Evolutionary conservation across 2,797 vertebrate species (phyloP), one percentile per base, ranked within the genome.

Genomic region (Trematomus bernacchii): DNA sequence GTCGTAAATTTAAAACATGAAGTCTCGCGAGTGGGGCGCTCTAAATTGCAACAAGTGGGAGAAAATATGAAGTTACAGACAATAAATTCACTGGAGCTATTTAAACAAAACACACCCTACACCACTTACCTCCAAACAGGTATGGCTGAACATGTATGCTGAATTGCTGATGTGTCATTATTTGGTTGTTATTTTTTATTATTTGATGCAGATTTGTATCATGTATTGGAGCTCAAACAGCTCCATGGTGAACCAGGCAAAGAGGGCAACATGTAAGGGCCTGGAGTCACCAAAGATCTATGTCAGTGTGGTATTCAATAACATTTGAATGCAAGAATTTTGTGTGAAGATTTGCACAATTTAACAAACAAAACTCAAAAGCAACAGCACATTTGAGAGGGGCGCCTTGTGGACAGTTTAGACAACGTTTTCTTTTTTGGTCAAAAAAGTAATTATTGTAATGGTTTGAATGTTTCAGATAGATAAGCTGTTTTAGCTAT

Each of bases 1-100:
- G 57, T 89, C 80, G 72, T 84, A 86, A 85, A 87, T 76, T 71
- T 64, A 18, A 30, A 54, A 69, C 42, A 33, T 51, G 73, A 75
- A 15, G 15, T 77, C 50, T 79, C 57, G 51, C 66, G 66, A 70
- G 37, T 2, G 10, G 18, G 16, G 21, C 33, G 30, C 64, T 68
- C 30, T 40, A 60, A 62, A 60, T 1, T 16, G 40, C 71, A 80
- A 72, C 70, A 71, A 57, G 71, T 71, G 14, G 27, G 30, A 66
- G 12, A 73, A 23, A 51, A 44, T 13, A 15, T 13, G 14, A 69
- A 40, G 46, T 18, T 52, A 12, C 50, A 43, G 1, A 23, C 10
- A n/a, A 10, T 40, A 33, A 8, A 44, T 60, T 43, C 7, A 15
- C 13, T 15, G 33, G 19, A 52, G 51, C 2, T 60, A 11, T 47